Conservation (phyloP, 2,888 invertebrate species). For the Hyposoter didymator region DNA sequence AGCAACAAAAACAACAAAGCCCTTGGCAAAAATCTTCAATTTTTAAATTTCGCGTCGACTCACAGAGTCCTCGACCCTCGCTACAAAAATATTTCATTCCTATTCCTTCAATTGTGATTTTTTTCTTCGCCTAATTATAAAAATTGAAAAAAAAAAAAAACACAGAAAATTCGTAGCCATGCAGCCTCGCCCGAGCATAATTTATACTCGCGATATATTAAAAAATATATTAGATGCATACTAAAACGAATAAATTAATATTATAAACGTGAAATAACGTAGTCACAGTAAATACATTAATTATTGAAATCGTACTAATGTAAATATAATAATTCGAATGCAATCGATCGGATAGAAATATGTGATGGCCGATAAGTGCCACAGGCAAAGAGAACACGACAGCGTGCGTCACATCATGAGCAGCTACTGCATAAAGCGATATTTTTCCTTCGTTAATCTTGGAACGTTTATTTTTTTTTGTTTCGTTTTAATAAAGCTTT, state of each 20-base stretch:
- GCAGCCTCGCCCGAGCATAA: conserved; percentile 1
- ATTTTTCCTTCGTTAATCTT: conserved; percentile 22
- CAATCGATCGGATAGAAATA: not conserved
- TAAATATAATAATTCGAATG: conserved; percentile 59
- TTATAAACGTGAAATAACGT: conserved; percentile 48
- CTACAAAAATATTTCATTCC: conserved; percentile 45
- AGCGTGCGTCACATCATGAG: conserved; percentile 19
- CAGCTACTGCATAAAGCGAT: not conserved
- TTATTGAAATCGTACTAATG: conserved; percentile 63
- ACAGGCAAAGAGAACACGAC: conserved; percentile 6
- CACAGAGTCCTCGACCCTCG: conserved; percentile 28
- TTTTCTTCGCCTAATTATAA: conserved; percentile 29
- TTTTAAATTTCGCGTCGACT: not conserved
- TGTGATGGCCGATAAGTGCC: not conserved
- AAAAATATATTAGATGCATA: conserved; percentile 42
- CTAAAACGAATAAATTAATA: conserved; percentile 57
- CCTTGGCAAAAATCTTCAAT: not conserved
- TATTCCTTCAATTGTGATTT: conserved; percentile 54
- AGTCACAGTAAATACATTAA: conserved; percentile 53
- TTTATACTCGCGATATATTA: conserved; percentile 46
- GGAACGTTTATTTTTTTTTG: conserved; percentile 25
- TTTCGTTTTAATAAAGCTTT: conserved; percentile 60
- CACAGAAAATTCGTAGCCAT: not conserved
- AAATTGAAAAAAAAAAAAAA: not conserved
- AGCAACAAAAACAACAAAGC: not conserved